Evolutionary conservation across 1,140 invertebrate species (phyloP).

Genomic region (Dreissena rostriformis): DNA sequence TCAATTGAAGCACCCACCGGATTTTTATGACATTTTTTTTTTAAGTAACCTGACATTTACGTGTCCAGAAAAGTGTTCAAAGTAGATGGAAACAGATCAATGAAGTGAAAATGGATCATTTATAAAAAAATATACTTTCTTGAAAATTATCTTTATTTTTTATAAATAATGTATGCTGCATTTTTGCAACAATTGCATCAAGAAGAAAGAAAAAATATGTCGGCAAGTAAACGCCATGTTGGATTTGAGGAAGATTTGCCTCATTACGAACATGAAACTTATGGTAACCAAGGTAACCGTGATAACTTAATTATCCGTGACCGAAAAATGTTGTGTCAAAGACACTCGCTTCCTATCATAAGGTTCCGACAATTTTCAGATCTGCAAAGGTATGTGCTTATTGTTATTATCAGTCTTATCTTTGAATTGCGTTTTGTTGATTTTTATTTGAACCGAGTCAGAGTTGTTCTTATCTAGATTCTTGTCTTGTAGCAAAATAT

Average conservation of each 20-base stretch:
- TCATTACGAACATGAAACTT: background rate
- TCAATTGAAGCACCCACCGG: background rate
- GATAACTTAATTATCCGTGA: background rate
- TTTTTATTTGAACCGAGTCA: too few species aligned
- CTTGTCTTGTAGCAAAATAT: too few species aligned
- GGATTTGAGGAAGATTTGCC: constrained; percentile 20
- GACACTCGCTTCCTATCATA: constrained; percentile 18
- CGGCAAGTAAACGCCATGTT: constrained; percentile 24
- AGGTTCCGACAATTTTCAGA: background rate
- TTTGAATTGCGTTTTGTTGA: too few species aligned
- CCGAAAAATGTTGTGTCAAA: background rate
- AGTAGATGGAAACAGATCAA: background rate
- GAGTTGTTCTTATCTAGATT: too few species aligned
- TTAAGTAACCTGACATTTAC: background rate
- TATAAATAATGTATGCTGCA: background rate
- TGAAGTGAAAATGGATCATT: too few species aligned
- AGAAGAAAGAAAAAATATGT: constrained; percentile 2
- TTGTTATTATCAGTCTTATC: too few species aligned
- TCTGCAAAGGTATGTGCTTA: too few species aligned
- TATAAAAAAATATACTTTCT: too few species aligned
- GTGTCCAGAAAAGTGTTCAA: too few species aligned
- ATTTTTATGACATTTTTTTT: too few species aligned
- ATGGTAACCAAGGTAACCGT: background rate
- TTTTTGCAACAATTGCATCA: background rate
- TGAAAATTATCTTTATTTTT: too few species aligned